Evolutionary conservation across 2,888 invertebrate genomes (phyloP).

Genomic region (Thecocarcelia acutangulata): DNA sequence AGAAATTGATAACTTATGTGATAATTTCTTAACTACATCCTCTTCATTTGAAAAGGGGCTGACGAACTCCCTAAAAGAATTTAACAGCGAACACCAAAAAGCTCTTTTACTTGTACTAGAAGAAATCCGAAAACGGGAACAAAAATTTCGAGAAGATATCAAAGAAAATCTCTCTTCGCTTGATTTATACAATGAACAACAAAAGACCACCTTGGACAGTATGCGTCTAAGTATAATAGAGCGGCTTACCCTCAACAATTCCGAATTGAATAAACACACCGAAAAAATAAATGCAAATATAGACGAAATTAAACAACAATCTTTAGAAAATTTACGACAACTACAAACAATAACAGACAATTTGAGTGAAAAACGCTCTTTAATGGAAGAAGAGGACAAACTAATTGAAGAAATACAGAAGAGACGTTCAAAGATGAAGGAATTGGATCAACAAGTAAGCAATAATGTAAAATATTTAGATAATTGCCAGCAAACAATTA

Average conservation of each 20-base stretch:
- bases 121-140: slow-evolving; percentile 73
- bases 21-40: slow-evolving; percentile 71
- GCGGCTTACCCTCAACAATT: slow-evolving; percentile 66
- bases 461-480: slow-evolving; percentile 30
- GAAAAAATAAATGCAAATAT: slow-evolving; percentile 71
- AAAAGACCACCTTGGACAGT: slow-evolving; percentile 71
- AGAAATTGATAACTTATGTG: slow-evolving; percentile 72
- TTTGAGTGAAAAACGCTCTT: slow-evolving; percentile 67
- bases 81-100: slow-evolving; percentile 72
- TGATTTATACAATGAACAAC: slow-evolving; percentile 73
- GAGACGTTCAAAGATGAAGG: slow-evolving; percentile 15
- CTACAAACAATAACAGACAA: slow-evolving; percentile 26
- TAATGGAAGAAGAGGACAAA: slow-evolving; percentile 73
- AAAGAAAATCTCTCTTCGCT: slow-evolving; percentile 72
- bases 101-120: slow-evolving; percentile 71
- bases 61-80: slow-evolving; percentile 66
- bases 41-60: slow-evolving; percentile 72
- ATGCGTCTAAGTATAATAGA: slow-evolving; percentile 72
- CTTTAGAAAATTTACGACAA: slow-evolving; percentile 63
- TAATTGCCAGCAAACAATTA: slow-evolving; percentile 21
- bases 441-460: neutral
- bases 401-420: slow-evolving; percentile 45
- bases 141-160: slow-evolving; percentile 72
- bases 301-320: slow-evolving; percentile 69
- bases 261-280: slow-evolving; percentile 71